Percentiles rank a stretch among this genome's conserved stretches.
Conservation (phyloP, 2,888 invertebrate genomes). For the Poecilobothrus nobilitatus region DNA sequence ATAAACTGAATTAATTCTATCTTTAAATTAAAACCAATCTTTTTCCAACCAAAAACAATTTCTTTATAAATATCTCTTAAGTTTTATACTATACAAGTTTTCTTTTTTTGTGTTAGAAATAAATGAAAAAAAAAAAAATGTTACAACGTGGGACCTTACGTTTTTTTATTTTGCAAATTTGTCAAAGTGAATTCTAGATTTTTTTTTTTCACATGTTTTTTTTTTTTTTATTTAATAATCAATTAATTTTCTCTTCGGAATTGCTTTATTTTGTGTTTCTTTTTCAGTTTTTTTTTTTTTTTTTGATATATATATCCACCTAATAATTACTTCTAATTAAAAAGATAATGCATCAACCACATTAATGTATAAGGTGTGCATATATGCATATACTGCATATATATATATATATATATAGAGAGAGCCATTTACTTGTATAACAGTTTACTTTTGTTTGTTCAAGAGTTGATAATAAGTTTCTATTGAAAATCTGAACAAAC, state of each 20-base stretch:
- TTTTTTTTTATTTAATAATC: neutral
- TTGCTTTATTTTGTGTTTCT: neutral
- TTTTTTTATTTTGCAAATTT: neutral
- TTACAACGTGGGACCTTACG: too few relatives aligned
- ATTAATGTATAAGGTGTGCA: too few relatives aligned
- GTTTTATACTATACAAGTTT: too few relatives aligned
- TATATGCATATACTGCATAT: neutral
- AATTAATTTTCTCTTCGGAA: constrained; percentile 4
- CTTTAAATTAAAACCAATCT: too few relatives aligned
- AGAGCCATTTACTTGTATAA: neutral
- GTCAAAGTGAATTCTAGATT: neutral
- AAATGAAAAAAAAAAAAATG: too few relatives aligned
- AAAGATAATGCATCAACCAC: neutral
- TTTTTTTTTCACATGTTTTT: neutral
- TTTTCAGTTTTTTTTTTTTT: neutral
- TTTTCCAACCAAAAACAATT: too few relatives aligned
- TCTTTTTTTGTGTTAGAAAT: too few relatives aligned
- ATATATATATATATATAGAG: too few relatives aligned
- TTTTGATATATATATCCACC: neutral
- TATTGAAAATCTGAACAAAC: neutral
- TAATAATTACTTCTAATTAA: constrained; percentile 1
- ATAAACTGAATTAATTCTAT: too few relatives aligned
- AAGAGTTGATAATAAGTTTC: neutral
- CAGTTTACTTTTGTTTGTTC: constrained; percentile 1
- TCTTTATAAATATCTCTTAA: too few relatives aligned